Percentiles rank a stretch among this genome's conserved stretches.
Conservation (phyloP, 2,797 vertebrate species). For the Pampus argenteus region DNA sequence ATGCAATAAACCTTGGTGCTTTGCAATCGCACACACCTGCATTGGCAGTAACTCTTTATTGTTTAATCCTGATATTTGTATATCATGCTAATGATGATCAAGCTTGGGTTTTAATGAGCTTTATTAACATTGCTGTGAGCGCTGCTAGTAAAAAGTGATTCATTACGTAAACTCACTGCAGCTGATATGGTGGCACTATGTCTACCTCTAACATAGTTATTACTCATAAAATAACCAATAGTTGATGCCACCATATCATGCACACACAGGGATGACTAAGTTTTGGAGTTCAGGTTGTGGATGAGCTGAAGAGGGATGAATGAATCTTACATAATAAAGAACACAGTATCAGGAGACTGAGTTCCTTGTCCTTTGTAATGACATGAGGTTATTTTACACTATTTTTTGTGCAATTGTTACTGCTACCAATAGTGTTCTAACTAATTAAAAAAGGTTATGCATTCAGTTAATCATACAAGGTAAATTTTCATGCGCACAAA, state of each 20-base stretch:
- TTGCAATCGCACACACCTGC: neutral
- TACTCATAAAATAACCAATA: neutral
- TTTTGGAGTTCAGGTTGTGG: neutral
- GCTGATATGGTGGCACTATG: neutral
- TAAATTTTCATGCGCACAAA: neutral
- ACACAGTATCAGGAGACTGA: neutral
- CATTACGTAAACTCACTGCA: conserved; percentile 20
- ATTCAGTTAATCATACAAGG: neutral
- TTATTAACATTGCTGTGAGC: conserved; percentile 22
- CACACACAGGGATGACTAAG: neutral
- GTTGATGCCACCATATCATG: neutral
- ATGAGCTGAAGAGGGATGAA: conserved; percentile 1
- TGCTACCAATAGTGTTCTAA: neutral
- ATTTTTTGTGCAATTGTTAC: neutral
- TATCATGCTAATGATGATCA: conserved; percentile 9
- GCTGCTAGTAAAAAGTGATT: conserved; percentile 11
- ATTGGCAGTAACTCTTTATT: neutral
- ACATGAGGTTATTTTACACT: neutral
- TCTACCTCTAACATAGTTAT: neutral
- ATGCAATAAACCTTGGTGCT: neutral
- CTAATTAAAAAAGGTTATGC: conserved; percentile 21
- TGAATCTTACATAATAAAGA: neutral
- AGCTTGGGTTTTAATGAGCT: conserved; percentile 7
- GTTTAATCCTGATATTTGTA: conserved; percentile 27
- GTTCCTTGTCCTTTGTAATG: neutral